Base-by-base conservation (phyloP, 2,797 vertebrate species). In the Danio choprae region DNA sequence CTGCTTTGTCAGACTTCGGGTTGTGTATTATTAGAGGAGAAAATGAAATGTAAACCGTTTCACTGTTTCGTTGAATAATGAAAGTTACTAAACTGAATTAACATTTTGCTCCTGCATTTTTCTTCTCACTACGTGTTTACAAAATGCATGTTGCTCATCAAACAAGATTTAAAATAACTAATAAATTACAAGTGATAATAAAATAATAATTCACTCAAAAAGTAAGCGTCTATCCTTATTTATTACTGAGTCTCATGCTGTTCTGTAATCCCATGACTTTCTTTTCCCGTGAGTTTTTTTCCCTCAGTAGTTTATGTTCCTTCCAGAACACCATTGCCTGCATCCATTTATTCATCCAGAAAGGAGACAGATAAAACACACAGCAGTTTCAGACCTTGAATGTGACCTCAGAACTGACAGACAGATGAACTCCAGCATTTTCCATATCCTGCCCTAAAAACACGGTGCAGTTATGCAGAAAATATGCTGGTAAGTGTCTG, bases 401-500 rank as follows among this genome's bases (percentile, higher is more conserved):
- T 10, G 9, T 65, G 84, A 89, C 90, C 89, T 86, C 50, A 51
- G 60, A 84, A 86, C 84, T 84, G 80, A 74, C 85, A 85, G 86
- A 81, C 73, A 50, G 50, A 83, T 87, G 87, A 92, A 90, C 90
- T 88, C 88, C 87, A 12, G 44, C 18, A 71, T 38, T 71, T 70
- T 20, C 87, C 83, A 84, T 86, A 89, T 88, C 85, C 83, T 36
- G 83, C 88, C 86, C 85, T 91, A 89, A 91, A 90, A 92, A 90
- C 89, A 90, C 83, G 88, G 86, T 77, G 87, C 89, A 90, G 74
- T 85, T 87, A 87, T 89, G 90, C 85, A 70, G 87, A 92, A 90
- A 90, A 91, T 90, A 90, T 88, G 91, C 90, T 88, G 89, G 89
- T 88, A 91, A 87, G 90, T 90, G 91, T 90, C 85, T 88, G 81